Percentiles rank a stretch among this genome's conserved stretches.
Evolutionary conservation across 2,113 vertebrate genomes (phyloP).

Genomic region (Elgaria multicarinata): DNA sequence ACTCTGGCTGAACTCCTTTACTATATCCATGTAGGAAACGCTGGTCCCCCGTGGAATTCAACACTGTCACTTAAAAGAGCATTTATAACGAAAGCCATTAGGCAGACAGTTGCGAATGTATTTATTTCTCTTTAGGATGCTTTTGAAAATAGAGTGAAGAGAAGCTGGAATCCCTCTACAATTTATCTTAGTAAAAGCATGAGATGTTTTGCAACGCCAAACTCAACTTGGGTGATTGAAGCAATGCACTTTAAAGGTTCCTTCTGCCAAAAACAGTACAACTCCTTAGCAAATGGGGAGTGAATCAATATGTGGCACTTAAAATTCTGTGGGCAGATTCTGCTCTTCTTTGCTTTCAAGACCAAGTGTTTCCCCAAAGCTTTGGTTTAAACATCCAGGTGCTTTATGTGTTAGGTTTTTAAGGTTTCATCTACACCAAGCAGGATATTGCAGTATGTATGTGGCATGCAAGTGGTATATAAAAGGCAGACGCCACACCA

Average conservation of each 20-base stretch:
- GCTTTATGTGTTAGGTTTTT: conserved; percentile 8
- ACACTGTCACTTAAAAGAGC: not conserved
- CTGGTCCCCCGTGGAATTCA: not conserved
- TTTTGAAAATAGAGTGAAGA: not conserved
- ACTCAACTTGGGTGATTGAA: not conserved
- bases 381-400: not conserved
- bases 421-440: no score
- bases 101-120: not conserved
- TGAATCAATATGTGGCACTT: conserved; percentile 7
- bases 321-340: not conserved
- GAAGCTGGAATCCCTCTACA: not conserved
- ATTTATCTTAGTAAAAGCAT: not conserved
- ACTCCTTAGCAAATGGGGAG: conserved; percentile 1
- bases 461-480: no score
- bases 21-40: not conserved
- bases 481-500: no score
- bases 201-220: not conserved
- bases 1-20: not conserved
- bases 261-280: not conserved
- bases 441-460: no score
- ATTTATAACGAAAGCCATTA: not conserved
- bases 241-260: not conserved
- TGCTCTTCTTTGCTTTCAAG: not conserved
- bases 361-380: not conserved
- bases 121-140: not conserved